Base-by-base conservation (phyloP, 2,888 invertebrate species). In the Exephanes ischioxanthus region DNA sequence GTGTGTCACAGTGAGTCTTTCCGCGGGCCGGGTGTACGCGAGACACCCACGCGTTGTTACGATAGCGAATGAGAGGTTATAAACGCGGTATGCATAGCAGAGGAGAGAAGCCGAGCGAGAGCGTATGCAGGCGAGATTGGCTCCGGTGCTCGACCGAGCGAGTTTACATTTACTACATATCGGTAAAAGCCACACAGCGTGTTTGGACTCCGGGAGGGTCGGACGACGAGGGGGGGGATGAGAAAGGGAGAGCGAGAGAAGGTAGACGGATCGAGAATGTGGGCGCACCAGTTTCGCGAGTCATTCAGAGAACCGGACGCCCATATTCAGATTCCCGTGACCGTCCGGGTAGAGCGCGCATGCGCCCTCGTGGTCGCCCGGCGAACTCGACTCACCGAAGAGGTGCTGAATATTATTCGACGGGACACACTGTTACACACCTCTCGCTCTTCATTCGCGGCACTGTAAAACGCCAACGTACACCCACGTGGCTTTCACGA, bases 201-300 rank as follows among this genome's bases (percentile, higher is more conserved):
- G 81, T 33, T 22, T 55, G 55, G 58, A 26, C 22, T 2, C 45
- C 33, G 61, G 26, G 41, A n/a, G 7, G 33, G 16, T 2, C 41
- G 41, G 11, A 11, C 11, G 41, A 37, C 1, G 33, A 6, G 33
- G 33, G 33, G 7, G 33, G 33, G 33, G 37, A 2, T 19, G 55
- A 53, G 68, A 67, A 53, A 58, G 41, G 71, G 19, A 33, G 48
- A 71, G 26, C 26, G 41, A 71, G 53, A 48, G 63, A n/a, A 33
- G 48, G n/a, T 58, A 75, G 81, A 81, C 73, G 83, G 85, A 63
- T 71, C 68, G 88, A 89, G 90, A 91, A 91, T 91, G 91, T 92
- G 92, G 92, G 91, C 91, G 90, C 90, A 91, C 91, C 89, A 91
- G 91, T 92, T 91, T 91, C 86, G 87, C 89, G 88, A 90, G 88